Base-by-base conservation (phyloP, 2,888 invertebrate genomes). In the Drosophila tanythrix region DNA sequence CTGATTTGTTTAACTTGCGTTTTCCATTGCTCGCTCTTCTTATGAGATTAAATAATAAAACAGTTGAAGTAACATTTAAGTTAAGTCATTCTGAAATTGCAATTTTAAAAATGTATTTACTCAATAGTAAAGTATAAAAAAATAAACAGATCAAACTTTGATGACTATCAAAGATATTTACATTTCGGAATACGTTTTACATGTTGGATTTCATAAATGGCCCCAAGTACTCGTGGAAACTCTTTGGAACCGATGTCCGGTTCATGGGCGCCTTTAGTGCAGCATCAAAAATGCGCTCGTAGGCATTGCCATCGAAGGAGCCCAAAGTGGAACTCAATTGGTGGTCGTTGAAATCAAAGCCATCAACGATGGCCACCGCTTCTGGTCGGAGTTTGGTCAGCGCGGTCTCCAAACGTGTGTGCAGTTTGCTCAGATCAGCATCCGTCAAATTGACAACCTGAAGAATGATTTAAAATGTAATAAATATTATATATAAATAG, bases 361-460 rank as follows among this genome's bases (percentile, higher is more conserved):
- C 95, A 93, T 99, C 99, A 0, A 98, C 98, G 36, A 99, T 94
- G 0, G 97, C 96, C 0, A 99, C 96, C 0, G 97, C 98, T 92
- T 99, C 96, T 1, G 97, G 97, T 48, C 99, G 95, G 48, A 99
- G 93, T n/a, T 94, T 94, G 2, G 94, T 93, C 63, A 99, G 94
- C 58, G 96, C 93, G 13, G 95, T 94, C 88, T 97, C 96, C 81
- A 97, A 94, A 93, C 96, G 96, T 52, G 92, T 92, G 90, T 97
- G 96, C 43, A 98, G 86, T 25, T 94, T 91, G 25, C 74, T 71
- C 21, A 93, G 50, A 72, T 92, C 89, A 11, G 68, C 69, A 27
- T 91, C 92, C 7, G 81, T 82, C 51, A 93, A 53, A 21, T 77
- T 70, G 10, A 91, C 85, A 56, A 92, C 90, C 92, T 92, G 27